Conservation (phyloP, 2,797 vertebrate species). For the Naso thynnoides region DNA sequence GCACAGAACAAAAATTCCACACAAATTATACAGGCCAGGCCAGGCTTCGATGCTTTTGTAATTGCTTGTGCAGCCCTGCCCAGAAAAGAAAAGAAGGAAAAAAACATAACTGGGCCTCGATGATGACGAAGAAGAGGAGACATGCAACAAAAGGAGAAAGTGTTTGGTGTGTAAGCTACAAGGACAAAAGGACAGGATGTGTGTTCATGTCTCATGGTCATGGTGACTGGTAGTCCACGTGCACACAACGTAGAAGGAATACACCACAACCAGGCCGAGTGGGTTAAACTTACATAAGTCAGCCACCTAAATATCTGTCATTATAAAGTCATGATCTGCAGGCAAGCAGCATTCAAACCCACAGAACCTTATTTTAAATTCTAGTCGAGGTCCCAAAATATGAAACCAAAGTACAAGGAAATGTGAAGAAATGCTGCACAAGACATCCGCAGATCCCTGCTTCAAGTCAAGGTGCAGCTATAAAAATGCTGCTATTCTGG, state of each 20-base stretch:
- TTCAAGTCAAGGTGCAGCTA: not conserved
- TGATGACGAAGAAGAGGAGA: constrained; percentile 54
- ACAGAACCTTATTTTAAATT: constrained; percentile 26
- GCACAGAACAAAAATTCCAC: constrained; percentile 69
- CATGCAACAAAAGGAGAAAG: constrained; percentile 53
- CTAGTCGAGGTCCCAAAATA: constrained; percentile 2
- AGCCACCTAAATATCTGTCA: constrained; percentile 5
- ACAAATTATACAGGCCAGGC: constrained; percentile 74
- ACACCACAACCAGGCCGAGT: not conserved
- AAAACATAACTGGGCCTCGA: constrained; percentile 33
- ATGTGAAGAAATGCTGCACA: not conserved
- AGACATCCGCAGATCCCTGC: not conserved
- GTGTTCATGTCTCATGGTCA: constrained; percentile 44
- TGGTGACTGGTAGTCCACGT: constrained; percentile 8
- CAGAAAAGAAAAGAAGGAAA: constrained; percentile 52
- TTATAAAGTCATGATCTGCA: constrained; percentile 26
- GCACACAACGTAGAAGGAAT: constrained; percentile 2
- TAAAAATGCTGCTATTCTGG: not conserved
- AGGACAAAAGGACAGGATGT: constrained; percentile 49
- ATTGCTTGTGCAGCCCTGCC: constrained; percentile 62
- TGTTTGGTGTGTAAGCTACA: constrained; percentile 33
- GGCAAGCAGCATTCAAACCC: constrained; percentile 20
- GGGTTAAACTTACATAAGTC: constrained; percentile 2
- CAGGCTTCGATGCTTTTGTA: constrained; percentile 69
- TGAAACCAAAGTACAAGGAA: not conserved